phyloP scores from a whole-genome alignment of 30 jellyfish, hydroid and myxozoan genomes.

The Hydractinia symbiolongicarpus region DNA sequence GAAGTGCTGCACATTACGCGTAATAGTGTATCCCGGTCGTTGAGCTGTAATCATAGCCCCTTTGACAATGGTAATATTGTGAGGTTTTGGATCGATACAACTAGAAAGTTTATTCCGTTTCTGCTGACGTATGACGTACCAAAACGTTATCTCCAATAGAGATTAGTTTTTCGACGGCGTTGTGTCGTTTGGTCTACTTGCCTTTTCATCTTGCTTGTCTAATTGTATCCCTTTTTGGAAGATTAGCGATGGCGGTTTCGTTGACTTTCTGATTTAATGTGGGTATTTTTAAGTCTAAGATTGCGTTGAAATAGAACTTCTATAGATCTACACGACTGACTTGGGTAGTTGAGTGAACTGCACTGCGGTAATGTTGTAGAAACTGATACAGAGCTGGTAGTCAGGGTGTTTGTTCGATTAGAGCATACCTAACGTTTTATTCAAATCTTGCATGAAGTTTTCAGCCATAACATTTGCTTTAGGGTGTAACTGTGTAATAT shows the following conservation, averaged over 20 bases:
- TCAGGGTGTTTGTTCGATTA: neutral
- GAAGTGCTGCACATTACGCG: neutral
- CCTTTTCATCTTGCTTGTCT: too few relatives aligned
- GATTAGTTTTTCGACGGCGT: too few relatives aligned
- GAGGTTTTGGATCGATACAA: neutral
- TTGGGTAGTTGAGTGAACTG: neutral
- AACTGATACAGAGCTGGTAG: neutral
- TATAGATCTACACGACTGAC: neutral
- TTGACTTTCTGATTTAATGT: neutral
- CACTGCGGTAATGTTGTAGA: slow-evolving; percentile 6
- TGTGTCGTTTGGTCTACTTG: too few relatives aligned
- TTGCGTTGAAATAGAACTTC: neutral
- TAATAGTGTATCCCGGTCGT: neutral
- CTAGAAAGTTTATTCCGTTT: neutral
- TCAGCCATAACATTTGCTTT: slow-evolving; percentile 2
- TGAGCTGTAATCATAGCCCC: neutral
- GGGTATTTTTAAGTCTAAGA: neutral
- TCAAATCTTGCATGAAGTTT: neutral
- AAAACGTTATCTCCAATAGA: neutral
- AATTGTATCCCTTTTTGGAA: too few relatives aligned
- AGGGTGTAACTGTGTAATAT: neutral
- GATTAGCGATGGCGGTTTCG: neutral
- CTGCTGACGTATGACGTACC: neutral
- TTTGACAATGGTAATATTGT: neutral
- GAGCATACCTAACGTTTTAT: neutral